These are phyloP conservation scores for Megalops cyprinoides DNA, from an alignment of 2,797 vertebrate genomes.

Conservation along the genomic window DNA sequence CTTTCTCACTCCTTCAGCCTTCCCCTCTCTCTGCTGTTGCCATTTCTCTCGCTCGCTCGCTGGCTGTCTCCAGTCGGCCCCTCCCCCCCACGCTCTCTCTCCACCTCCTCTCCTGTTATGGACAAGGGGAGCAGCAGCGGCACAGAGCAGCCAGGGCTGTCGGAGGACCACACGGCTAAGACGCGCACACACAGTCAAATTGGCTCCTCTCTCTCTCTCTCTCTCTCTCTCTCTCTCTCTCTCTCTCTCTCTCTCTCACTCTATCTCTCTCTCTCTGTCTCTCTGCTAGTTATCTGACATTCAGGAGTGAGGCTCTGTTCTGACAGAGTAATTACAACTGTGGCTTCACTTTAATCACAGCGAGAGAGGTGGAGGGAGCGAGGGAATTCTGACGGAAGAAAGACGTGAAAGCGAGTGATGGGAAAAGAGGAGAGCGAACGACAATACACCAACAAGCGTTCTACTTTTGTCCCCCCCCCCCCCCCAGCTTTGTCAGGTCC, in stretches of 20 bases:
- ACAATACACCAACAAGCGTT: background rate
- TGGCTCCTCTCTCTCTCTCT: background rate
- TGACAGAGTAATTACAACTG: conserved; percentile 12
- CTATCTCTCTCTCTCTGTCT: background rate
- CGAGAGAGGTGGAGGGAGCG: background rate
- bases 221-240: too few species aligned
- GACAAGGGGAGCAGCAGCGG: background rate
- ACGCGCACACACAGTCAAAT: background rate
- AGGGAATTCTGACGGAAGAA: conserved; percentile 2
- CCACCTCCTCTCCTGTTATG: background rate
- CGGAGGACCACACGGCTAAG: too few species aligned
- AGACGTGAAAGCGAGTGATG: background rate
- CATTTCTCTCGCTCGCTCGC: background rate
- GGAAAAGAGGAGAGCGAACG: background rate
- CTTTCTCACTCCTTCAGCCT: background rate
- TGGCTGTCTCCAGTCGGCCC: background rate
- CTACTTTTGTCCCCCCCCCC: conserved; percentile 2
- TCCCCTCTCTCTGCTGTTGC: background rate
- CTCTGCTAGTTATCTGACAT: conserved; percentile 6
- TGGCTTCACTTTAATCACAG: conserved; percentile 15
- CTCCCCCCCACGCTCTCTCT: background rate
- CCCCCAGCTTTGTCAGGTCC: conserved; percentile 37
- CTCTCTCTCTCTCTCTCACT: background rate
- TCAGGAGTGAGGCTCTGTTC: background rate
- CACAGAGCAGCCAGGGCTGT: background rate